Evolutionary conservation across 2,797 vertebrate genomes (phyloP), one percentile per base, ranked within the genome.

Genomic region (Siniperca scherzeri): DNA sequence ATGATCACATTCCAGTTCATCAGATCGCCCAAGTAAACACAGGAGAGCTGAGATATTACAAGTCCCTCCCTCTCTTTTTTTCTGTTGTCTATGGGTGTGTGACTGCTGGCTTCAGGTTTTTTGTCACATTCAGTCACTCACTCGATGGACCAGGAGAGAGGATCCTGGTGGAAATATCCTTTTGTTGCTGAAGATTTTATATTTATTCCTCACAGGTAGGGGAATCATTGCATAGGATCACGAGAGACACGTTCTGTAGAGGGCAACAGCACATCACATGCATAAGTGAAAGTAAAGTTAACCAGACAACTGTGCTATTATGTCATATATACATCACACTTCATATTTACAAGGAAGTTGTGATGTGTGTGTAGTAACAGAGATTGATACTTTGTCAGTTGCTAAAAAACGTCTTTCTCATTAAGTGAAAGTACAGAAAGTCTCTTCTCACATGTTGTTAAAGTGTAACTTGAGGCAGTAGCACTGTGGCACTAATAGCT

Each of bases 1-100:
- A 81, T 69, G 81, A 80, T 88, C 70, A 74, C 96, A 96, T 97
- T 96, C 96, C 94, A 84, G 70, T 53, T 84, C 8, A 59, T 46
- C 70, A 84, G 80, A 92, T 77, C 88, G 87, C 91, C 83, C 74
- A 21, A 42, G 88, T 89, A 74, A 88, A 92, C 85, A 87, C 67
- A 74, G 80, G 72, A 80, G 86, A 56, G 57, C 60, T n/a, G 70
- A 86, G 76, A 65, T 56, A 74, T 21, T 27, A 52, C 7, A 52
- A 65, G 59, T 33, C 84, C 89, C 80, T 80, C 92, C 92, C 85
- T 85, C 80, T 84, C 64, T 66, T 5, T 17, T 61, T 6, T 21
- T 40, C 42, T 90, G 77, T 71, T 88, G 77, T 80, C 69, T 89
- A 87, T 78, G 80, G 53, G 85, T 76, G 88, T 89, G 89, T 81